Conservation (phyloP, 2,888 invertebrate species). For the Archaeoteleia sp. region DNA sequence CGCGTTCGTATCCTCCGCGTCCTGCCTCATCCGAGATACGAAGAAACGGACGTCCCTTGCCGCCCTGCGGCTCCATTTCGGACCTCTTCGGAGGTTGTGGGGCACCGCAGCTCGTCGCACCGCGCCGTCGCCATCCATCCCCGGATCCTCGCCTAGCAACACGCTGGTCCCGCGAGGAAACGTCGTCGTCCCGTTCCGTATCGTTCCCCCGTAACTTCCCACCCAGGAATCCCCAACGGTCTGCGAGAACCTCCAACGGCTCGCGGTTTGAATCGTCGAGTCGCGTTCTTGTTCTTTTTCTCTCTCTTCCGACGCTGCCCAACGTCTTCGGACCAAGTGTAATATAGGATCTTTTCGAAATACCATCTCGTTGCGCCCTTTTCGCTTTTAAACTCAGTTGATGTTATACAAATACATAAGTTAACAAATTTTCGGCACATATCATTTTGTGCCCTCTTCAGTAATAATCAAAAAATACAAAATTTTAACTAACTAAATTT, state of each 20-base stretch:
- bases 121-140: slow-evolving; percentile 26
- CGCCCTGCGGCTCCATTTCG: neutral
- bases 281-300: no score
- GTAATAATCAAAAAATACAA: no score
- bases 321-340: no score
- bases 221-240: slow-evolving; percentile 8
- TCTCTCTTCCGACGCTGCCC: no score
- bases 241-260: slow-evolving; percentile 10
- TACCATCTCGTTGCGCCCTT: no score
- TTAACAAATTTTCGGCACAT: no score
- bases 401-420: no score
- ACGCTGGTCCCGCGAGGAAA: slow-evolving; percentile 16
- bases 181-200: neutral
- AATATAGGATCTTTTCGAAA: no score
- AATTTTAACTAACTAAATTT: no score
- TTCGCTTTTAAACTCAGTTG: no score
- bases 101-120: slow-evolving; percentile 16
- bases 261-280: slow-evolving; percentile 2
- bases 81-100: neutral
- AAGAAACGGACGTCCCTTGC: neutral
- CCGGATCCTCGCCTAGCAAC: slow-evolving; percentile 22
- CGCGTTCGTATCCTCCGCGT: slow-evolving; percentile 15
- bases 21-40: neutral
- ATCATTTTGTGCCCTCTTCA: no score
- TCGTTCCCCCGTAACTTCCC: slow-evolving; percentile 1